phyloP scores from a whole-genome alignment of 2,113 vertebrate genomes.

The Ailuropoda melanoleuca region DNA sequence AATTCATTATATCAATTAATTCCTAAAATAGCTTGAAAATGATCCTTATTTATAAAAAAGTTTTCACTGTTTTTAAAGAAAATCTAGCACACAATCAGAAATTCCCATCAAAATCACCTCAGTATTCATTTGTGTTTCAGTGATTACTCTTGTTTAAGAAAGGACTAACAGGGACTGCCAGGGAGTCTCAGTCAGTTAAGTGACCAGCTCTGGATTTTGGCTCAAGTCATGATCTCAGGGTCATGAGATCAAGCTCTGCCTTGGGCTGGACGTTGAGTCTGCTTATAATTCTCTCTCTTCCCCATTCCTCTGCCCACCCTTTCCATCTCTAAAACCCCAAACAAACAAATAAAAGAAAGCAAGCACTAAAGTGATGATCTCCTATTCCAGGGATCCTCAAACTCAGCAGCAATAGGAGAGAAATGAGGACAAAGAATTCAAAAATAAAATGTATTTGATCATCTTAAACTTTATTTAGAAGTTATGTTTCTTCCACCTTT shows the following conservation, averaged over 20 bases:
- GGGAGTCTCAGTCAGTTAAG: background rate
- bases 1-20: background rate
- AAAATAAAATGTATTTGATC: background rate
- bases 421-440: background rate
- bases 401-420: background rate
- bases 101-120: background rate
- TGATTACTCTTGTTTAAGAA: background rate
- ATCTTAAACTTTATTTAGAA: too few species aligned
- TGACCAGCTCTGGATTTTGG: background rate
- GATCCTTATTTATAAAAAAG: background rate
- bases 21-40: background rate
- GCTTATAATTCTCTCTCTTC: background rate
- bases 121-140: background rate
- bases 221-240: background rate
- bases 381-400: background rate
- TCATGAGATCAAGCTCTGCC: background rate
- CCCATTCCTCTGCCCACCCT: background rate
- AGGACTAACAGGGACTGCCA: rapidly evolving
- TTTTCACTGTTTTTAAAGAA: background rate
- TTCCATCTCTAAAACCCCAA: background rate
- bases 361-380: background rate
- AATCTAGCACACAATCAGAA: background rate
- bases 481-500: background rate
- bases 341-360: background rate
- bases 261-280: background rate